phyloP scores from a whole-genome alignment of 1,140 invertebrate species.

The Zaprionus inermis region DNA sequence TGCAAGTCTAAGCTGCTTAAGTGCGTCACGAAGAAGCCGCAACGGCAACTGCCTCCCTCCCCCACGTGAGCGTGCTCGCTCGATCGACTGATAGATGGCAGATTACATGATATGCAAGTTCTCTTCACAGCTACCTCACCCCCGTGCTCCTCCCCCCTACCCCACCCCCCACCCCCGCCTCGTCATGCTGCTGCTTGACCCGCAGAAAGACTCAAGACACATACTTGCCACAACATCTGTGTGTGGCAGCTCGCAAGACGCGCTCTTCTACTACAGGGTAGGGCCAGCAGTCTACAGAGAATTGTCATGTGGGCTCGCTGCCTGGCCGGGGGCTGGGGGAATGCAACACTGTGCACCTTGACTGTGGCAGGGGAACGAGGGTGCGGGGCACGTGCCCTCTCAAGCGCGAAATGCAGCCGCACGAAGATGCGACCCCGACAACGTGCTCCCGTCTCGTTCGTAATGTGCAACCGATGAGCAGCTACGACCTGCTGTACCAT shows the following conservation, averaged over 20 bases:
- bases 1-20: slow-evolving; percentile 11
- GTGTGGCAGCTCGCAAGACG: slow-evolving; percentile 1
- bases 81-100: slow-evolving; percentile 8
- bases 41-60: neutral
- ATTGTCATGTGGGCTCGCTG: slow-evolving; percentile 74
- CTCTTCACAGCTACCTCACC: neutral
- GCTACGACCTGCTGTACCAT: slow-evolving; percentile 3
- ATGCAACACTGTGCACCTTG: neutral
- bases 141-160: neutral
- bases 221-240: slow-evolving; percentile 15
- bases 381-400: slow-evolving; percentile 74
- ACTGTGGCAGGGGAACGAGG: neutral
- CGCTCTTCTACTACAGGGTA: neutral
- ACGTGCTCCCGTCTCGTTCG: slow-evolving; percentile 2
- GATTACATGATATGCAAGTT: slow-evolving; percentile 8
- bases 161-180: neutral
- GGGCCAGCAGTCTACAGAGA: slow-evolving; percentile 9
- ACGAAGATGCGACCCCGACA: slow-evolving; percentile 38
- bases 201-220: slow-evolving; percentile 17
- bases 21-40: neutral
- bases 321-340: neutral
- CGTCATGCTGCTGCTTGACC: neutral
- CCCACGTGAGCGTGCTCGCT: neutral
- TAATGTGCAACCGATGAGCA: slow-evolving; percentile 7
- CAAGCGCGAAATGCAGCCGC: slow-evolving; percentile 75